phyloP scores from a whole-genome alignment of 2,888 invertebrate genomes.

The Rhodophaea formosa region DNA sequence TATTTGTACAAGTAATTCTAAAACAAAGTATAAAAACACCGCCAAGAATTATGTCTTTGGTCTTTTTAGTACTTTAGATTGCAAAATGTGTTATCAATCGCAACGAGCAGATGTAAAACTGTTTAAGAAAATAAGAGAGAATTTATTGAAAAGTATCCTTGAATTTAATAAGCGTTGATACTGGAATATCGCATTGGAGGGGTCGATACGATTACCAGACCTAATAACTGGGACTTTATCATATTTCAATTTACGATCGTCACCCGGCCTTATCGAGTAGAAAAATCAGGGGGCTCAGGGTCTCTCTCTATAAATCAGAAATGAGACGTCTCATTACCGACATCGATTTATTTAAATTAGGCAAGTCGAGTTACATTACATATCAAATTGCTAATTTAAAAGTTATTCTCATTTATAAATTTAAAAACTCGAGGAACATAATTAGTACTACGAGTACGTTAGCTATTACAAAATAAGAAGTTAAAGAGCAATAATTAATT shows the following conservation, averaged over 20 bases:
- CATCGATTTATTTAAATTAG: conserved; percentile 49
- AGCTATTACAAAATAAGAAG: too few species aligned
- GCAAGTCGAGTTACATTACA: conserved; percentile 22
- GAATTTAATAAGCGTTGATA: conserved; percentile 36
- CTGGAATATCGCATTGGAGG: conserved; percentile 44
- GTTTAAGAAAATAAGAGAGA: too few species aligned
- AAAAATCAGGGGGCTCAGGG: conserved; percentile 68
- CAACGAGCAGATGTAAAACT: not conserved
- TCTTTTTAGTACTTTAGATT: too few species aligned
- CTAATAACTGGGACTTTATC: conserved; percentile 78
- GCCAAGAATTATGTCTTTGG: too few species aligned
- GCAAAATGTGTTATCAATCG: too few species aligned
- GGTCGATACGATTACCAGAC: conserved; percentile 66
- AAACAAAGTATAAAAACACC: too few species aligned
- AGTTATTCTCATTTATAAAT: not conserved
- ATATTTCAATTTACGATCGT: conserved; percentile 81
- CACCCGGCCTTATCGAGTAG: conserved; percentile 75
- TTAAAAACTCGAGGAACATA: too few species aligned
- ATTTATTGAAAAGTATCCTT: conserved; percentile 8
- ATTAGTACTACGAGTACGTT: too few species aligned
- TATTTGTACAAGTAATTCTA: too few species aligned
- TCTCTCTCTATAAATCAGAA: conserved; percentile 70
- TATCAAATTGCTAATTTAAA: conserved; percentile 27
- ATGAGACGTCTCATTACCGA: conserved; percentile 72
- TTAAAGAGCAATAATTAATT: too few species aligned